Conservation (phyloP, 2,113 vertebrate genomes). For the Coregonus clupeaformis region DNA sequence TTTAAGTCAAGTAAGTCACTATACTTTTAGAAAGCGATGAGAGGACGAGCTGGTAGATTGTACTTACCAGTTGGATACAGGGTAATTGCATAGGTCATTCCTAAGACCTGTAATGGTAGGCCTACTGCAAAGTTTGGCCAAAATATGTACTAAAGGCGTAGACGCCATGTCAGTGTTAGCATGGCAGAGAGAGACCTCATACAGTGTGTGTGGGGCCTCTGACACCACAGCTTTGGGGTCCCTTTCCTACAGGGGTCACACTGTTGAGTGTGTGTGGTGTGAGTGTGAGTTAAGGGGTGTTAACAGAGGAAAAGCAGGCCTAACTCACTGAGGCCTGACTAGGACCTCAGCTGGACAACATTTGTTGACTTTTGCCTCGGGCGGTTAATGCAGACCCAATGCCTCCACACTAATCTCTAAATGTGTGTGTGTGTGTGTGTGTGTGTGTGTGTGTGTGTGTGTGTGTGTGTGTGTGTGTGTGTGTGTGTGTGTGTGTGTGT, state of each 20-base stretch:
- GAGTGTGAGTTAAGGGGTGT: no score
- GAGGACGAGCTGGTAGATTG: not conserved
- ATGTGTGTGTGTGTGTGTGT: conserved; percentile 33
- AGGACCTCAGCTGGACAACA: conserved; percentile 9
- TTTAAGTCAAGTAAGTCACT: not conserved
- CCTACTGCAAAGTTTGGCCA: not conserved
- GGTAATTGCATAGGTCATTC: not conserved
- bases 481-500: not conserved
- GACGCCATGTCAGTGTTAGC: not conserved
- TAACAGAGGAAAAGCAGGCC: not conserved
- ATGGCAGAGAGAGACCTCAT: conserved; percentile 1
- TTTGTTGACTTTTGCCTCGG: conserved; percentile 12
- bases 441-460: conserved; percentile 34
- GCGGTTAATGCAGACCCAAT: not conserved
- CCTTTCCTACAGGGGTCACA: not conserved
- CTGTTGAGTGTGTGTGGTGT: not conserved
- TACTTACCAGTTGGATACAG: not conserved
- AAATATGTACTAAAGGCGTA: not conserved
- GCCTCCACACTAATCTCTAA: conserved; percentile 1
- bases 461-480: conserved; percentile 33
- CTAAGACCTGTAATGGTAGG: not conserved
- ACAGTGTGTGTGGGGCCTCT: not conserved
- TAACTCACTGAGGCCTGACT: conserved; percentile 12
- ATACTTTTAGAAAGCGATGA: not conserved
- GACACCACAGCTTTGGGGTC: not conserved